These are phyloP conservation scores for Apostichopus leukothele DNA, from an alignment of 53 echinoderm and acorn worm species.

Conservation along the genomic window DNA sequence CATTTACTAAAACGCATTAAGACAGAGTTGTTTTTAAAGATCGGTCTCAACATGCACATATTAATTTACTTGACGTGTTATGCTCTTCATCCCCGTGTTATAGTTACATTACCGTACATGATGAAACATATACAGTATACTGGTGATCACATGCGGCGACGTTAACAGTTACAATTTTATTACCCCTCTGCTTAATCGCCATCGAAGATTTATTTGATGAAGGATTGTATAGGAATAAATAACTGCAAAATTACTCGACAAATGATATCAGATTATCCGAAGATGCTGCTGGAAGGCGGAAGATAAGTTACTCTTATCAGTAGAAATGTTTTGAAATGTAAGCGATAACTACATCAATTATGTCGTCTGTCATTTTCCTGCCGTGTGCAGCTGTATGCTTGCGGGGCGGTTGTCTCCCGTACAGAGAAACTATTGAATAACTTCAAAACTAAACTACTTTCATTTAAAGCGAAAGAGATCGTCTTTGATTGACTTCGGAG, in stretches of 20 bases:
- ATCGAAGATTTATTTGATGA: conserved; percentile 4
- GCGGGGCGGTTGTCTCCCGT: not conserved
- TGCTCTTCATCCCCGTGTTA: no score
- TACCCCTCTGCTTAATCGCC: conserved; percentile 25
- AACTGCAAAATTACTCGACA: conserved; percentile 30
- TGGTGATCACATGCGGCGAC: not conserved
- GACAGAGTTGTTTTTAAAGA: no score
- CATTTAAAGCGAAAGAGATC: not conserved
- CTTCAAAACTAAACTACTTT: conserved; percentile 15
- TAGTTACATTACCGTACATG: no score
- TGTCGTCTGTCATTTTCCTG: conserved; percentile 26
- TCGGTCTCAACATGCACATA: no score
- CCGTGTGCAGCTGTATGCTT: conserved; percentile 37
- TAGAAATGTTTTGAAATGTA: conserved; percentile 21
- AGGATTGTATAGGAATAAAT: conserved; percentile 20
- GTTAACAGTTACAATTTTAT: conserved; percentile 43
- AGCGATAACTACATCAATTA: conserved; percentile 30
- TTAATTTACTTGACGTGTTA: no score
- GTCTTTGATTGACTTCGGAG: no score
- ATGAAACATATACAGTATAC: not conserved
- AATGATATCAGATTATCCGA: conserved; percentile 33
- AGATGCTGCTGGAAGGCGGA: not conserved
- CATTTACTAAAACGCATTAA: no score
- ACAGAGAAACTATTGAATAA: not conserved
- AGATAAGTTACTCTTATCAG: not conserved